Evolutionary conservation across 2,888 invertebrate genomes (phyloP), one percentile per base, ranked within the genome.

Genomic region (Entomobrya multifasciata): DNA sequence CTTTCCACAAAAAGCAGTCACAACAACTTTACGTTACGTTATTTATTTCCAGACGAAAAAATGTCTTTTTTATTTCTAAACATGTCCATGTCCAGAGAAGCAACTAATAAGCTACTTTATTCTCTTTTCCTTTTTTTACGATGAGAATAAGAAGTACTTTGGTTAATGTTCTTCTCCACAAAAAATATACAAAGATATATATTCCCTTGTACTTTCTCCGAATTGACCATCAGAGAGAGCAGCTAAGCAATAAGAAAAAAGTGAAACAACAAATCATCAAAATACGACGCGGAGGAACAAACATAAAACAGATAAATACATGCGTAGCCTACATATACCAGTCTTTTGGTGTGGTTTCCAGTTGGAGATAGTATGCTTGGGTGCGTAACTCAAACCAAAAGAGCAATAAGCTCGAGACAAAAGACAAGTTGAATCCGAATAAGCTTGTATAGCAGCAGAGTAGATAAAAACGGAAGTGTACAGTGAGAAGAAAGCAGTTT

Each of bases 211-310:
- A 36, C 36, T 74, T n/a, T 27, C 30, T 27, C n/a, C 74, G 17
- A n/a, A 27, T 70, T 72, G 13, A 17, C 11, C 41, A 25, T 25
- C 13, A 57, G 25, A 57, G 57, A 25, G 25, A 25, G 13, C 20
- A 20, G 30, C 36, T 8, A 25, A 22, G 30, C 20, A 15, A 62
- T 5, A 62, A 62, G 15, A 27, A 60, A 30, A 36, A 62, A 27
- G n/a, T 41, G 17, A 44, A 82, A 44, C 82, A 65, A 83, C 83
- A 83, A 83, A 83, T 83, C 83, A 83, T 76, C 76, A 62, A 74
- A 62, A 41, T 20, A 44, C 22, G 57, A 62, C 83, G n/a, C n/a
- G 65, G 76, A 76, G 74, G 83, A 47, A 79, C 17, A 20, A 81
- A 74, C 70, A 55, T 57, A n/a, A n/a, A n/a, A n/a, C n/a, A n/a